Percentiles rank a stretch among this genome's conserved stretches.
These are phyloP conservation scores for Coranthus polyacanthus DNA, from an alignment of 2,797 vertebrate genomes.

Conservation along the genomic window DNA sequence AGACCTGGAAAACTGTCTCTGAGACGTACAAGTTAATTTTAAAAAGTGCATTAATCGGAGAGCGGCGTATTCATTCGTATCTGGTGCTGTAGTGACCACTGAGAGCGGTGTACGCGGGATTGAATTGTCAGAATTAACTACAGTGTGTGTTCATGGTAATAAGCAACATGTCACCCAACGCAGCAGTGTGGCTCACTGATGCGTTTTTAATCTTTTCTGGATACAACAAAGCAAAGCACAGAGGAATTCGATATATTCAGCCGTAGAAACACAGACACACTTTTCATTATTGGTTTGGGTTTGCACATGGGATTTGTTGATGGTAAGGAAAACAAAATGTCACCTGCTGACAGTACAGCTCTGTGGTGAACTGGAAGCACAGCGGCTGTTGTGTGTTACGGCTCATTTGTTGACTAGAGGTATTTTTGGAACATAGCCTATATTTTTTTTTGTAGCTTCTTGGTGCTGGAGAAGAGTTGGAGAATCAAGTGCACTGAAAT, in stretches of 20 bases:
- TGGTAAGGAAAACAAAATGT: not conserved
- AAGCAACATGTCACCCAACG: not conserved
- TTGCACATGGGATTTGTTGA: not conserved
- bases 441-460: conserved; percentile 18
- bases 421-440: conserved; percentile 44
- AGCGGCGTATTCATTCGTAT: not conserved
- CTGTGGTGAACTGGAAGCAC: not conserved
- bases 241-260: not conserved
- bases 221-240: not conserved
- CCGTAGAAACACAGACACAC: not conserved
- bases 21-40: too few relatives aligned
- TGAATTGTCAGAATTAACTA: conserved; percentile 2
- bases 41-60: too few relatives aligned
- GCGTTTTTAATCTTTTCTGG: too few relatives aligned
- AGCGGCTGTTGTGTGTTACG: not conserved
- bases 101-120: not conserved
- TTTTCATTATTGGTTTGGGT: not conserved
- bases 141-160: not conserved
- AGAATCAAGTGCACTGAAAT: conserved; percentile 9
- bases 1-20: too few relatives aligned
- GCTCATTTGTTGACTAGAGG: conserved; percentile 9
- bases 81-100: not conserved
- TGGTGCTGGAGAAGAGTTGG: not conserved
- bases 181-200: too few relatives aligned
- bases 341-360: not conserved